Conservation (phyloP, 1,140 invertebrate species). For the Marisa cornuarietis region DNA sequence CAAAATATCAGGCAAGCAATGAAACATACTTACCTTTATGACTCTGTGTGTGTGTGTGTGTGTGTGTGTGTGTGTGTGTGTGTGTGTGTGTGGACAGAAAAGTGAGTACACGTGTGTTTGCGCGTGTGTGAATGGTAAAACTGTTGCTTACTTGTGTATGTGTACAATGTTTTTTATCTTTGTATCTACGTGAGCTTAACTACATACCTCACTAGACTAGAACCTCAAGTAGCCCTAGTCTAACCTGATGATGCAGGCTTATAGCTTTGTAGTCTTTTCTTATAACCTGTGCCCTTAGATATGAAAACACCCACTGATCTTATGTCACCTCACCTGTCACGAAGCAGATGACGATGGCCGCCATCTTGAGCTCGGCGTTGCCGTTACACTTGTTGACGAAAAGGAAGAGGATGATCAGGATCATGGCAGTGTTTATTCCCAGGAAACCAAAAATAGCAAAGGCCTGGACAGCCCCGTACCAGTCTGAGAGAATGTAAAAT, state of each 20-base stretch:
- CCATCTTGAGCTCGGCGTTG: constrained; percentile 12
- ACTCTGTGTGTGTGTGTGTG: background rate
- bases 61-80: background rate
- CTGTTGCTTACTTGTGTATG: background rate
- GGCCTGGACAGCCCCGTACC: constrained; percentile 14
- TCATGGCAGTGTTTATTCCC: constrained; percentile 14
- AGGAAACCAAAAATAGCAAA: constrained; percentile 28
- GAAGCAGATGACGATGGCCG: constrained; percentile 7
- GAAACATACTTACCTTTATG: background rate
- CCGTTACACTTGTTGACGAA: constrained; percentile 10
- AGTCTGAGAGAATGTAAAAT: constrained; percentile 2
- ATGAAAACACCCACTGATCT: background rate
- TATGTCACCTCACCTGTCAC: constrained; percentile 9
- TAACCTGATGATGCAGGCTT: too few relatives aligned
- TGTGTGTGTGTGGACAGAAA: background rate
- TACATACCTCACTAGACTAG: too few relatives aligned
- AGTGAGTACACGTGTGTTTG: background rate
- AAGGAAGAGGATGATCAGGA: constrained; percentile 12
- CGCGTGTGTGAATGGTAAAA: background rate
- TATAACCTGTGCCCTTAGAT: background rate
- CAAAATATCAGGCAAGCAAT: background rate
- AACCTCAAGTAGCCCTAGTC: too few relatives aligned
- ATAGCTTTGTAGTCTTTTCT: background rate
- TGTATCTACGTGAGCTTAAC: too few relatives aligned
- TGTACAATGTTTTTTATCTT: too few relatives aligned